Conservation (phyloP, 2,113 vertebrate genomes). For the Genyomyrus donnyi region DNA sequence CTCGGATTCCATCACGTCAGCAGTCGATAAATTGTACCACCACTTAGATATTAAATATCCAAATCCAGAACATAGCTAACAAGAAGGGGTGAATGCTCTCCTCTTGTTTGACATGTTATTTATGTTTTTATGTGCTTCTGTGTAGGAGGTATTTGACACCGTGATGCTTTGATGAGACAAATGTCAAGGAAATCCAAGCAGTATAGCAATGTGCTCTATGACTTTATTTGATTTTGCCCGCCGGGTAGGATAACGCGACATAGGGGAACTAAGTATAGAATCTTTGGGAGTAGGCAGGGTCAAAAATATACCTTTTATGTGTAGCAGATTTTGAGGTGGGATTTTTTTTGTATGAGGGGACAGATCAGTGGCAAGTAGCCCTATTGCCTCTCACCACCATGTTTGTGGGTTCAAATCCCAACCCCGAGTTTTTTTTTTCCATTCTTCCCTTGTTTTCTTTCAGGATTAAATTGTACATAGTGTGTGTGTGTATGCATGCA, state of each 20-base stretch:
- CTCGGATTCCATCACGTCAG: neutral
- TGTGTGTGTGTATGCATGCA: neutral
- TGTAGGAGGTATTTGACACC: neutral
- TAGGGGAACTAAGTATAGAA: neutral
- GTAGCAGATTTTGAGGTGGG: neutral
- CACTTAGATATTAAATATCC: neutral
- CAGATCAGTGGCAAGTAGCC: neutral
- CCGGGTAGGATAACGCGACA: neutral
- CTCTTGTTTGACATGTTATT: neutral
- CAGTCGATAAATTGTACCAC: neutral
- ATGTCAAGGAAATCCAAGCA: neutral
- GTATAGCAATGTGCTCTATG: neutral
- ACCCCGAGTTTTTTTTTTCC: neutral
- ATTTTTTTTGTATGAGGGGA: neutral
- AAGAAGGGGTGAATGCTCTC: neutral
- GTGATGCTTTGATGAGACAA: constrained; percentile 2
- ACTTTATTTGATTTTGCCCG: neutral
- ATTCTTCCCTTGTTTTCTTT: neutral
- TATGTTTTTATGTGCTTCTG: neutral
- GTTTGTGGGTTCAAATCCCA: neutral
- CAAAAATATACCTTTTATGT: neutral
- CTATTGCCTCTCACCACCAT: neutral
- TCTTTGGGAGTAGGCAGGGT: neutral
- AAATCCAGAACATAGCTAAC: neutral
- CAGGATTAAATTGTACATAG: neutral